Conservation (phyloP, 2,797 vertebrate genomes). For the Muscicapa striata region DNA sequence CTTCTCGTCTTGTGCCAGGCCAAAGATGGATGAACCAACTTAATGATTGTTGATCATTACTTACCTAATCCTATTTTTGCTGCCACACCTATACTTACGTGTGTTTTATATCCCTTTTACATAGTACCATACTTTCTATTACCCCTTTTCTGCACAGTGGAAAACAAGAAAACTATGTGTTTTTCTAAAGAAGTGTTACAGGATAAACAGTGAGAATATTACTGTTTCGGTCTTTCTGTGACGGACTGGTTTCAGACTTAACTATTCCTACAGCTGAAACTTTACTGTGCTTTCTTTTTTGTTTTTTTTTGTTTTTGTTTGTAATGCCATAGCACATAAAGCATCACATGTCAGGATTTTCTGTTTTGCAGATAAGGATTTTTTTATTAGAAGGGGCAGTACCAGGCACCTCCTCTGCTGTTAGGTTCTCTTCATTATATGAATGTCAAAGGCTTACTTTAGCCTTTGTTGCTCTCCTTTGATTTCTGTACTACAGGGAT, state of each 20-base stretch:
- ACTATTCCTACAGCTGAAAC: neutral
- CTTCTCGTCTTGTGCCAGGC: neutral
- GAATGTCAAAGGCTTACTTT: neutral
- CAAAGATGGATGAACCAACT: rapidly evolving
- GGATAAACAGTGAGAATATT: neutral
- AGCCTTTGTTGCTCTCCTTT: neutral
- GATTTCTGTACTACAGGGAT: neutral
- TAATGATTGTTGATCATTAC: neutral
- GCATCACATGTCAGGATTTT: neutral
- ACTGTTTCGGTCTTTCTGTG: neutral
- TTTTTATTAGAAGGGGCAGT: neutral
- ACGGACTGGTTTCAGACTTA: neutral
- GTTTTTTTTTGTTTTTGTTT: neutral
- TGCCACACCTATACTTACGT: neutral
- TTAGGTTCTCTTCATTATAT: neutral
- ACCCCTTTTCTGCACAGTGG: neutral
- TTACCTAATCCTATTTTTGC: neutral
- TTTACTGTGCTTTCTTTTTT: neutral
- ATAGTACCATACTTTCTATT: neutral
- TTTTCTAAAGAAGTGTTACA: neutral
- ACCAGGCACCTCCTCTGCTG: neutral
- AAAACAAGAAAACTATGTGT: neutral
- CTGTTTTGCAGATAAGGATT: neutral
- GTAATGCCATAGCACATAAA: neutral
- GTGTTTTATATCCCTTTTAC: neutral